Base-by-base conservation (phyloP, 2,113 vertebrate genomes). In the Narcine bancroftii region DNA sequence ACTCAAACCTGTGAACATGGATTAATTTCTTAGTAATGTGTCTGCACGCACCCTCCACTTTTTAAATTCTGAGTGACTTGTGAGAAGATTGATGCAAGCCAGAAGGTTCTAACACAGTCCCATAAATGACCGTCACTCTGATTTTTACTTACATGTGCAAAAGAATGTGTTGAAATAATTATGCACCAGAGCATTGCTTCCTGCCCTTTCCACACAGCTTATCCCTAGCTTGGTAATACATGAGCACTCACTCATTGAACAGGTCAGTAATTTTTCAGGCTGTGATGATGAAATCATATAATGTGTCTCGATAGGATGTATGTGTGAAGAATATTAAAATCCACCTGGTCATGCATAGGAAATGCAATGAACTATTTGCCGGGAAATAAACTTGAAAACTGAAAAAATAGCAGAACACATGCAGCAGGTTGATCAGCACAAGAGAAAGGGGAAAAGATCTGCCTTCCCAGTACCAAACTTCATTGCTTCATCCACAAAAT, bases 241-340 rank as follows among this genome's bases (percentile, higher is more conserved):
- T 56, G 21, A 36, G 33, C 53, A 19, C 81, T 63, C 33, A 87
- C 53, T 87, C 81, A 87, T 60, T 36, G 81, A 87, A 87, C 81
- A 87, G 81, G 81, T 63, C 81, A 87, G 81, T 87, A 60, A 63
- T 87, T 87, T 87, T 56, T 87, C 81, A 87, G n/a, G 36, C 53
- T 87, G 33, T 87, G 53, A 87, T 87, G 81, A 87, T 87, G 53
- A 63, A 36, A 87, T 63, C 81, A 63, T 63, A 36, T 60, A 87
- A 87, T 56, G n/a, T 33, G 81, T 87, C 53, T 87, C 81, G 36
- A 60, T 87, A 60, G 81, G 81, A 87, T 36, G 81, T 87, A 87
- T 60, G 81, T 87, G 81, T 4, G 53, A 60, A n/a, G 81, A 60
- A 87, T 87, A 60, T 60, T 87, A 56, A 87, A 87, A 87, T 87